Conservation (phyloP, 1,140 invertebrate species). For the Oncopeltus fasciatus region DNA sequence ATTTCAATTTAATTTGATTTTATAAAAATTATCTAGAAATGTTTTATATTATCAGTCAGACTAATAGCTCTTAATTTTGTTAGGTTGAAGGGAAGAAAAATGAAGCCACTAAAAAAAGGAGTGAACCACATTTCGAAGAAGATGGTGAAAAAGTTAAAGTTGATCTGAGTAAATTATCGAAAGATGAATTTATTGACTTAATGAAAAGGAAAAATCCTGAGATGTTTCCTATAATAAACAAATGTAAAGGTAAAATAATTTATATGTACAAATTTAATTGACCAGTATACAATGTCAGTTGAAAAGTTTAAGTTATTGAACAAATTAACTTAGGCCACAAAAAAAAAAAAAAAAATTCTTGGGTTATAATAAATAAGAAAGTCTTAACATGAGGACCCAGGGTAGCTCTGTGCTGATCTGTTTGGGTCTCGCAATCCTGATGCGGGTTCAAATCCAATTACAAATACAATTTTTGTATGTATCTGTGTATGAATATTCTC, state of each 20-base stretch:
- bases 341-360: not conserved
- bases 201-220: conserved; percentile 74
- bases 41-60: too few relatives aligned
- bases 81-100: conserved; percentile 25
- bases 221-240: conserved; percentile 54
- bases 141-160: conserved; percentile 45
- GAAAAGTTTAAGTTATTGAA: too few relatives aligned
- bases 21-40: too few relatives aligned
- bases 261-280: too few relatives aligned
- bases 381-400: not conserved
- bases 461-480: not conserved
- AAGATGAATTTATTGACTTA: conserved; percentile 56
- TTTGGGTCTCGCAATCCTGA: too few relatives aligned
- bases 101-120: not conserved
- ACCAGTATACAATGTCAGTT: too few relatives aligned
- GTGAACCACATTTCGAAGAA: conserved; percentile 33
- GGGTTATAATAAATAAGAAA: not conserved
- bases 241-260: conserved; percentile 51
- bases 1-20: too few relatives aligned
- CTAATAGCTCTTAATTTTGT: not conserved
- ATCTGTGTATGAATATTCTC: too few relatives aligned
- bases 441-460: too few relatives aligned
- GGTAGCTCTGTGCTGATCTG: not conserved
- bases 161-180: conserved; percentile 58
- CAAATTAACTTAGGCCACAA: not conserved